Conservation (phyloP, 1,140 invertebrate species). For the Lanistes nyassanus region DNA sequence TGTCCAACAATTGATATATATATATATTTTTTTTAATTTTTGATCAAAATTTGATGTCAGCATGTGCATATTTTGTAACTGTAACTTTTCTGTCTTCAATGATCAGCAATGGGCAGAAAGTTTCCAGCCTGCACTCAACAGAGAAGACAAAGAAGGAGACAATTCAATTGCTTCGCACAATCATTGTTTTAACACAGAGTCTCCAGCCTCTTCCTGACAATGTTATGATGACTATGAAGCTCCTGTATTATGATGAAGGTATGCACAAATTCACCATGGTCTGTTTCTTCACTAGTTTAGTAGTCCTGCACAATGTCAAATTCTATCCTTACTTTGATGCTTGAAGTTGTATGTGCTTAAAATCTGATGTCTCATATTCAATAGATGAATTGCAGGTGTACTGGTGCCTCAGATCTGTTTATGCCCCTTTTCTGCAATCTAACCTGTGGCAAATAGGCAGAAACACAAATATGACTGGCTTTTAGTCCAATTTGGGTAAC, state of each 20-base stretch:
- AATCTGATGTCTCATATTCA: too few relatives aligned
- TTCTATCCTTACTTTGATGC: too few relatives aligned
- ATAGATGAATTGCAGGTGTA: too few relatives aligned
- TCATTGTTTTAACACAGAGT: slow-evolving; percentile 63
- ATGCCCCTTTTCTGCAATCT: too few relatives aligned
- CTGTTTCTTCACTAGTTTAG: background rate
- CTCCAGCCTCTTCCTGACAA: slow-evolving; percentile 62
- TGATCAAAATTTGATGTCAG: background rate
- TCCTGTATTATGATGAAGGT: slow-evolving; percentile 68
- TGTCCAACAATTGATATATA: too few relatives aligned
- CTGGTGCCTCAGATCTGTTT: too few relatives aligned
- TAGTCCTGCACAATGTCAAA: too few relatives aligned
- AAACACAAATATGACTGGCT: too few relatives aligned
- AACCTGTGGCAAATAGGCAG: too few relatives aligned
- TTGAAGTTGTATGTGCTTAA: too few relatives aligned
- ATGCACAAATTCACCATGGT: background rate
- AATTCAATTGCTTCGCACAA: slow-evolving; percentile 61
- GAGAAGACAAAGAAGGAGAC: slow-evolving; percentile 66
- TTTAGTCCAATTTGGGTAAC: too few relatives aligned
- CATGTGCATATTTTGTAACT: background rate
- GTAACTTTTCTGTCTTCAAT: slow-evolving; percentile 2
- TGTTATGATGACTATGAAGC: slow-evolving; percentile 67
- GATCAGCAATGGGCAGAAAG: slow-evolving; percentile 62
- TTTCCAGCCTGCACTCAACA: slow-evolving; percentile 53
- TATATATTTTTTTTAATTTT: too few relatives aligned